Percentiles rank a stretch among this genome's conserved stretches.
phyloP scores from a whole-genome alignment of 1,140 invertebrate genomes.

The Anadara kagoshimensis region DNA sequence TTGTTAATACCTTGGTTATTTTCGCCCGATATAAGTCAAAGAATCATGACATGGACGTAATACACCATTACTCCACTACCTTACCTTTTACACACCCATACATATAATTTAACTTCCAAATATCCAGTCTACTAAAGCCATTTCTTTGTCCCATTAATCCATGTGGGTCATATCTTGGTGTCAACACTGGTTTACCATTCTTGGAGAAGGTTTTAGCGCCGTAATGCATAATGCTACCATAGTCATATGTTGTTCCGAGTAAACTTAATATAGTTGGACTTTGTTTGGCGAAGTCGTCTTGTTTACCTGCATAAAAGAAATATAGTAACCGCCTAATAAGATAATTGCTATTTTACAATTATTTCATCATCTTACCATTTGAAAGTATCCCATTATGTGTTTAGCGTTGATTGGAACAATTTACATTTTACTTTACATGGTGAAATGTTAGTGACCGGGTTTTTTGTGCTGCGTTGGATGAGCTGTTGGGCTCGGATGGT shows the following conservation, averaged over 20 bases:
- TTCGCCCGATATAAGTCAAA: no score
- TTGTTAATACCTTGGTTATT: no score
- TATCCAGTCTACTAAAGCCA: slow-evolving; percentile 55
- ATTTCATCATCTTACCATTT: no score
- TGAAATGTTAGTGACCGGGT: no score
- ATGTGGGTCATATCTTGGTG: slow-evolving; percentile 46
- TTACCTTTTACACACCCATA: slow-evolving; percentile 47
- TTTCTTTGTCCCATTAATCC: slow-evolving; percentile 56
- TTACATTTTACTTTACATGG: no score
- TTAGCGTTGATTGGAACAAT: no score
- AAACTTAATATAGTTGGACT: slow-evolving; percentile 28
- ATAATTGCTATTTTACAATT: no score
- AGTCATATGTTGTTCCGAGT: slow-evolving; percentile 65
- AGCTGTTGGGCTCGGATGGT: no score
- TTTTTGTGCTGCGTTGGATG: no score
- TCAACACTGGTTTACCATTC: slow-evolving; percentile 69
- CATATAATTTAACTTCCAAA: slow-evolving; percentile 58
- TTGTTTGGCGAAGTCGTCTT: slow-evolving; percentile 29
- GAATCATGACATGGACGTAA: no score
- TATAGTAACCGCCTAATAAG: neutral
- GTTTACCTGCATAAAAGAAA: slow-evolving; percentile 21
- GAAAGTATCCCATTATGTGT: no score
- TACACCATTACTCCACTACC: no score
- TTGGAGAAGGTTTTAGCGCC: slow-evolving; percentile 68
- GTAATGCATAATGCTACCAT: slow-evolving; percentile 74